phyloP scores from a whole-genome alignment of 2,113 vertebrate genomes.

The Neotoma lepida region DNA sequence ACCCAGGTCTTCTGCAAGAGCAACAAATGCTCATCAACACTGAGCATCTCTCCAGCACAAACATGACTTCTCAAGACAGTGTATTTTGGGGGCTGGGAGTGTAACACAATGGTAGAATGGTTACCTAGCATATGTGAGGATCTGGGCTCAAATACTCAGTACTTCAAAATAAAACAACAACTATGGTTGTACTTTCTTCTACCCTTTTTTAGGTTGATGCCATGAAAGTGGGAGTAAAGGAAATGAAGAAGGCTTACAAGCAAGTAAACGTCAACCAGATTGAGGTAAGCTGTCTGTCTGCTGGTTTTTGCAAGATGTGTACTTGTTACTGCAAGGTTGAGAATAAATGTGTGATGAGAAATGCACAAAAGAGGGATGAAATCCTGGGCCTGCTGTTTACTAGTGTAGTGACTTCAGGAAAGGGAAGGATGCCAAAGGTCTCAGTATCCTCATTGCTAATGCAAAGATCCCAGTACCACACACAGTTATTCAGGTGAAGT shows the following conservation, averaged over 20 bases:
- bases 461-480: neutral
- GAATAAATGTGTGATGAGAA: neutral
- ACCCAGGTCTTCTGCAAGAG: neutral
- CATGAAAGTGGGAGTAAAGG: constrained; percentile 97
- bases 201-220: constrained; percentile 92
- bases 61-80: constrained; percentile 3
- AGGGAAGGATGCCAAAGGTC: neutral
- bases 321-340: constrained; percentile 9
- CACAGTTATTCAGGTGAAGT: neutral
- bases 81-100: neutral
- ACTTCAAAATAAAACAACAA: neutral
- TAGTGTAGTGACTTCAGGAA: neutral
- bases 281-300: constrained; percentile 87
- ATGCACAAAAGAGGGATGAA: neutral
- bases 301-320: neutral
- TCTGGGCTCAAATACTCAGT: neutral
- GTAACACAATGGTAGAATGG: neutral
- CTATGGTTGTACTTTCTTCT: constrained; percentile 35
- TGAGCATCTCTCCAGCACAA: neutral
- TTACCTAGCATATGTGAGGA: neutral
- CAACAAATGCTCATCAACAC: neutral
- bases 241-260: constrained; percentile 99
- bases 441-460: constrained; percentile 26
- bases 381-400: neutral
- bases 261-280: constrained; percentile 97